Evolutionary conservation across 2,113 vertebrate species (phyloP).

Genomic region (Chaetodon trifascialis): DNA sequence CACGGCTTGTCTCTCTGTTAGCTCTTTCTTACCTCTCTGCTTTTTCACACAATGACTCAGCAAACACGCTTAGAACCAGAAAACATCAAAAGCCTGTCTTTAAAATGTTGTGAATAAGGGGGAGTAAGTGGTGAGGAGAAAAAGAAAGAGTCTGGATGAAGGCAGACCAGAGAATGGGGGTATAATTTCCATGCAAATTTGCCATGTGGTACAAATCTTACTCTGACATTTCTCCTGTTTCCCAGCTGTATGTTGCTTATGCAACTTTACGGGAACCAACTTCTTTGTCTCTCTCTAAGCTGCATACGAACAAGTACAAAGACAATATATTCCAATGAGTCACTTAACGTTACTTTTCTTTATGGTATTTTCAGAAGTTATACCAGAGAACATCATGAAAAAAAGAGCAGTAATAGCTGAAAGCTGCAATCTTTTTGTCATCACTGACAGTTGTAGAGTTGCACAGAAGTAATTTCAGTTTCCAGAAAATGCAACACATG

Average conservation of each 20-base stretch:
- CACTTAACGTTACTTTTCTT: background rate
- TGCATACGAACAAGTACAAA: conserved; percentile 28
- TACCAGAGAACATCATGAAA: background rate
- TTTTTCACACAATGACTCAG: conserved; percentile 71
- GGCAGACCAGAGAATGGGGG: conserved; percentile 35
- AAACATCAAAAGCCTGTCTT: conserved; percentile 19
- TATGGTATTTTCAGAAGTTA: background rate
- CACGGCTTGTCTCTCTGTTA: conserved; percentile 39
- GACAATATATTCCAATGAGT: background rate
- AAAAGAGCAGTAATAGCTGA: background rate
- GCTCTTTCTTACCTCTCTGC: conserved; percentile 18
- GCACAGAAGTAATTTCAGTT: too few species aligned
- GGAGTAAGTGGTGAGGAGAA: background rate
- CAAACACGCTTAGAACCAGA: conserved; percentile 45
- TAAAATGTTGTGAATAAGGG: conserved; percentile 17
- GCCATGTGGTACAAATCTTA: conserved; percentile 71
- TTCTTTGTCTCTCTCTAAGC: conserved; percentile 8
- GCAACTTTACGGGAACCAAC: conserved; percentile 46
- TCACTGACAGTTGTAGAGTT: background rate
- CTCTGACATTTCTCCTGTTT: conserved; percentile 60
- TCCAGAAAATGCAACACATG: too few species aligned
- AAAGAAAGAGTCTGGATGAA: background rate
- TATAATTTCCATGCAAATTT: conserved; percentile 62
- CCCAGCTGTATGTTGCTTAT: conserved; percentile 49
- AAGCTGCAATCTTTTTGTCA: background rate